Evolutionary conservation across 2,797 vertebrate species (phyloP), one percentile per base, ranked within the genome.

Genomic region (Artibeus jamaicensis): DNA sequence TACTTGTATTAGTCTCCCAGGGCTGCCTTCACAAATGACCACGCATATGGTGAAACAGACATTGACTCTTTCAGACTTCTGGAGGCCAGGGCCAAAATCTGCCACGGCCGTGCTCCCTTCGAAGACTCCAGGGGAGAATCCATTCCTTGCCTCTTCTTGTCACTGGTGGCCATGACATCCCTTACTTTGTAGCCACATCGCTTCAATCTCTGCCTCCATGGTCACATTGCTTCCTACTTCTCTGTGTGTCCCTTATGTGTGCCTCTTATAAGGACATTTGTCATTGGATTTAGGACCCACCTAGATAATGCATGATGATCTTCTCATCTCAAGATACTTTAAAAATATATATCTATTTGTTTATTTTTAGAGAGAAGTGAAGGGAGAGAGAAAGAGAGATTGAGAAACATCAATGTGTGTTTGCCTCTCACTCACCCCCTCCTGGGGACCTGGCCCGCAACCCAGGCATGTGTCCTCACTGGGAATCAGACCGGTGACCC

Each of bases 1-100:
- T 84, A n/a, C 18, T 84, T 89, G 53, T 93, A 15, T 95, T 92
- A 21, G 26, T 79, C 95, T 92, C 76, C 73, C 34, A 83, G 57
- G 53, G 81, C 65, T 67, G 55, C n/a, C n/a, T 14, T 76, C 74
- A 84, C 67, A 74, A 81, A 62, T 79, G 26, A 73, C 74, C 48
- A 77, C 19, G 62, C 22, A 65, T 18, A 48, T 82, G n/a, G 42
- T 68, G 9, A 81, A n/a, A 67, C 46, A 76, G 44, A 77, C 73
- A 81, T 53, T 48, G 22, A 34, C 65, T 91, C 73, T 92, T 55
- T 65, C n/a, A 29, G 10, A 44, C 24, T 71, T 74, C 42, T 74
- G 67, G 55, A 78, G 55, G 42, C 9, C 34, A 24, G 79, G 57
- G 85, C 77, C 0, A 1, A 85, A 39, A 34, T 74, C 22, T n/a